phyloP scores from a whole-genome alignment of 2,113 vertebrate genomes.

The Odontophorus gujanensis region DNA sequence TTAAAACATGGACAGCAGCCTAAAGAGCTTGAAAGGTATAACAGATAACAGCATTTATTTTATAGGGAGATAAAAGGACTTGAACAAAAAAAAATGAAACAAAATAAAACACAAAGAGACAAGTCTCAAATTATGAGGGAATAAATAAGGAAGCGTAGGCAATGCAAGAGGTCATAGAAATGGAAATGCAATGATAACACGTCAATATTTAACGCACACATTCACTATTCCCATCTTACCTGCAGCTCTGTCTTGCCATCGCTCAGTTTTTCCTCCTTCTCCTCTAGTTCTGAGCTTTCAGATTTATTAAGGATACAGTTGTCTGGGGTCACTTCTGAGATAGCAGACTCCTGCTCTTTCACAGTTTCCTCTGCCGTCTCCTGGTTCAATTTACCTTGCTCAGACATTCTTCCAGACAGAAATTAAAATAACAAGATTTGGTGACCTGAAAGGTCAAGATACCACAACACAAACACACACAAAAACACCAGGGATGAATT shows the following conservation, averaged over 20 bases:
- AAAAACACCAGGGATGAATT: constrained; percentile 1
- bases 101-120: not conserved
- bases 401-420: constrained; percentile 83
- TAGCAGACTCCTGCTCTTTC: constrained; percentile 65
- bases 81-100: not conserved
- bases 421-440: constrained; percentile 74
- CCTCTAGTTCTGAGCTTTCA: constrained; percentile 77
- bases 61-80: not conserved
- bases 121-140: not conserved
- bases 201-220: rapidly evolving
- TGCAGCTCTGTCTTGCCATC: constrained; percentile 76
- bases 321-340: constrained; percentile 71
- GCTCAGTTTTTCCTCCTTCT: constrained; percentile 78
- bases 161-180: not conserved
- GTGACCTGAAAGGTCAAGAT: constrained; percentile 72
- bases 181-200: not conserved
- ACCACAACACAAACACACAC: constrained; percentile 30
- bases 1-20: not conserved
- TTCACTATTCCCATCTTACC: constrained; percentile 59
- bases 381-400: constrained; percentile 77
- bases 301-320: constrained; percentile 79
- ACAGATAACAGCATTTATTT: constrained; percentile 17
- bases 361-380: constrained; percentile 73
- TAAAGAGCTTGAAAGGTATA: constrained; percentile 14
- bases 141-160: not conserved